Evolutionary conservation across 2,888 invertebrate genomes (phyloP).

Genomic region (Prosopocoilus inquinatus): DNA sequence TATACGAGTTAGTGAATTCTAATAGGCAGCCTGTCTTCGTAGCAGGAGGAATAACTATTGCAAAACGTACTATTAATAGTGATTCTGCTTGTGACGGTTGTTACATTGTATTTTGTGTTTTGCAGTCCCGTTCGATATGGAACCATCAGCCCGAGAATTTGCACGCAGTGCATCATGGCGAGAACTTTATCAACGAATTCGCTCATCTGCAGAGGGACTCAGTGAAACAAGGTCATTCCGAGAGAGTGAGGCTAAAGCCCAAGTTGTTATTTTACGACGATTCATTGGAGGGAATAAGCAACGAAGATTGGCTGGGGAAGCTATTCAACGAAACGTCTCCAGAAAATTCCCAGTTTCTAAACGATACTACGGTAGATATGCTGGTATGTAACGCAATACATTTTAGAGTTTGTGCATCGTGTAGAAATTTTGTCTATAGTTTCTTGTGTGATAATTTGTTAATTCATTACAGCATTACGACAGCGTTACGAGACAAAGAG

Average conservation of each 20-base stretch:
- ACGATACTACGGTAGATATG: background rate
- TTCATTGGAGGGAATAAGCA: background rate
- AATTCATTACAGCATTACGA: conserved; percentile 16
- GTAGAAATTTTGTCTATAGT: background rate
- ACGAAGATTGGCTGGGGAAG: background rate
- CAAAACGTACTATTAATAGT: too few relatives aligned
- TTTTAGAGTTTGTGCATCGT: background rate
- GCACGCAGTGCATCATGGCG: conserved; percentile 50
- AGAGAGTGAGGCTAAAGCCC: conserved; percentile 8
- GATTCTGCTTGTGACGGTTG: background rate
- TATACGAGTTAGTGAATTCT: too few relatives aligned
- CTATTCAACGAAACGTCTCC: background rate
- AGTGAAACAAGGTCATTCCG: conserved; percentile 17
- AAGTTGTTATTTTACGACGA: background rate
- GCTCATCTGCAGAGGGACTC: conserved; percentile 25
- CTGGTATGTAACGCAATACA: background rate
- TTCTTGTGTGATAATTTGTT: background rate
- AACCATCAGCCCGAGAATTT: conserved; percentile 36
- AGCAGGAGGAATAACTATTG: too few relatives aligned
- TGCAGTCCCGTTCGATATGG: conserved; percentile 46
- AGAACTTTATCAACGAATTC: conserved; percentile 40
- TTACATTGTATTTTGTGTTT: conserved; percentile 6
- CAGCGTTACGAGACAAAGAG: conserved; percentile 19
- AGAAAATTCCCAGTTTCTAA: background rate
- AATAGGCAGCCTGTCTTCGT: too few relatives aligned